Percentiles rank a stretch among this genome's conserved stretches.
Evolutionary conservation across 2,113 vertebrate species (phyloP).

Genomic region (Blennius ocellaris): DNA sequence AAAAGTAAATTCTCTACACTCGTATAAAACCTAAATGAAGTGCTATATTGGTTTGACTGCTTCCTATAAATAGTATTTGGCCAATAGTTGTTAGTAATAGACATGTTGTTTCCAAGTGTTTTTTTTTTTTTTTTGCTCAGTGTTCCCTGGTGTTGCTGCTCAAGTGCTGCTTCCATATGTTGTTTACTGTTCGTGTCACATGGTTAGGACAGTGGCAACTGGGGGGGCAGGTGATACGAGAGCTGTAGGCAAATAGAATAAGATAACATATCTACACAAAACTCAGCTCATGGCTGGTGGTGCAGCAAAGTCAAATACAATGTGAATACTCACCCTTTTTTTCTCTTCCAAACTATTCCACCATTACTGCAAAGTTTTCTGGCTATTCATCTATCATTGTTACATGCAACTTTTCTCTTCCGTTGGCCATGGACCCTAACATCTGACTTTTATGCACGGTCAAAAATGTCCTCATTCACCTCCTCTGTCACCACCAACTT

Average conservation of each 20-base stretch:
- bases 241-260: conserved; percentile 63
- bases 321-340: no score
- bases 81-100: no score
- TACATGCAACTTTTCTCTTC: not conserved
- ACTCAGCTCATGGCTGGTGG: conserved; percentile 18
- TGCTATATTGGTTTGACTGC: no score
- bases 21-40: no score
- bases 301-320: conserved; percentile 29
- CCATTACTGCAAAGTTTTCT: no score
- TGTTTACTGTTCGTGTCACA: conserved; percentile 73
- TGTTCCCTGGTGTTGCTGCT: conserved; percentile 33
- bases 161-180: conserved; percentile 48
- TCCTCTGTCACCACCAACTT: not conserved
- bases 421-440: not conserved
- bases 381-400: not conserved
- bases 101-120: not conserved
- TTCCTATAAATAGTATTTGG: no score
- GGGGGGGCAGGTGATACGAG: conserved; percentile 58
- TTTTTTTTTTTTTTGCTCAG: conserved; percentile 7
- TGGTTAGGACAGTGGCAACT: conserved; percentile 51
- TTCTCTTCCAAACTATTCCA: no score
- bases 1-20: no score
- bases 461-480: not conserved
- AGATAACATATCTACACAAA: conserved; percentile 57
- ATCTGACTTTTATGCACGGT: not conserved